A percentile compares a stretch with the other conserved stretches of the same genome.
These are phyloP conservation scores for Sebastes wilsoni DNA, from an alignment of 2,797 vertebrate genomes.

Conservation along the genomic window DNA sequence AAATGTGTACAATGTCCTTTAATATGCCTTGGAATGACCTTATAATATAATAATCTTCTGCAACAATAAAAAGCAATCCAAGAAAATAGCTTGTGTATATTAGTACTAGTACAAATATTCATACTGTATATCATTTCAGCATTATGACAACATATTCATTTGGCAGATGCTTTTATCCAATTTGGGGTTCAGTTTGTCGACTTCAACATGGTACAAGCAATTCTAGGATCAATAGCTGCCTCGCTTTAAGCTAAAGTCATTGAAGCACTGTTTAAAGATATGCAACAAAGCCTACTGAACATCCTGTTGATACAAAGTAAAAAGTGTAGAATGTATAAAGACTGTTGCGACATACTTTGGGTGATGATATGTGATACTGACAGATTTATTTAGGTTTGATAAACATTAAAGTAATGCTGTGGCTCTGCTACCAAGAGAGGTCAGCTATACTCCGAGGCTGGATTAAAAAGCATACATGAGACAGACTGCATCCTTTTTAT, in stretches of 20 bases:
- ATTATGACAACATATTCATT: not conserved
- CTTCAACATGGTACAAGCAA: not conserved
- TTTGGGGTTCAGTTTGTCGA: not conserved
- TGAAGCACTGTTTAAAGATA: not conserved
- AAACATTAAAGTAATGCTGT: not conserved
- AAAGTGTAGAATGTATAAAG: not conserved
- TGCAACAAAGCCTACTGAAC: not conserved
- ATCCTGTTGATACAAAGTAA: not conserved
- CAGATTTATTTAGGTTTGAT: not conserved
- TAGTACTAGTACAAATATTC: not conserved
- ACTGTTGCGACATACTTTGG: not conserved
- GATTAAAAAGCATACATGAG: not conserved
- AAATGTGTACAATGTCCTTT: not conserved
- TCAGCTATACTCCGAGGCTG: not conserved
- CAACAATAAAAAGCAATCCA: not conserved
- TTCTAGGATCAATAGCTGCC: not conserved
- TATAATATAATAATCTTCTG: not conserved
- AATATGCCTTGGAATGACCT: not conserved
- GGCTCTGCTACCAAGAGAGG: not conserved
- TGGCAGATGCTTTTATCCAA: not conserved
- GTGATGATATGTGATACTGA: not conserved
- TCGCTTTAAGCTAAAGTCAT: not conserved
- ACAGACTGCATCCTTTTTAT: not conserved
- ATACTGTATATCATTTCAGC: not conserved
- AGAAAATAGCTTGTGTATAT: not conserved